These are phyloP conservation scores for Luffia ferchaultella DNA, from an alignment of 2,888 invertebrate species.

Conservation along the genomic window DNA sequence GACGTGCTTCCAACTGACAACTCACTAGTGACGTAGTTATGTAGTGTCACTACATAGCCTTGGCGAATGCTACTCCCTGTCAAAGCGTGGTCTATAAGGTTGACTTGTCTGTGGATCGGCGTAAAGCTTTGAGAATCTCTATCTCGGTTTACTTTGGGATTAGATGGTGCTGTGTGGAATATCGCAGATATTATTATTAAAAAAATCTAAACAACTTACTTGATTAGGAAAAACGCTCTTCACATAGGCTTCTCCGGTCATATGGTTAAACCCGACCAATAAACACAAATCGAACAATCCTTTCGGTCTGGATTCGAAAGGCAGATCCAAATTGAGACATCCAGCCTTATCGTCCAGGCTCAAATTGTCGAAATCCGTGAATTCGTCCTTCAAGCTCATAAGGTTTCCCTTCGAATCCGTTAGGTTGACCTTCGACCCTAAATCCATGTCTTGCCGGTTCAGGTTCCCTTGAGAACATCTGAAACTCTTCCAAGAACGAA, in stretches of 20 bases:
- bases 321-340: slow-evolving; percentile 41
- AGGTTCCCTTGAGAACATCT: slow-evolving; percentile 43
- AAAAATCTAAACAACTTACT: slow-evolving; percentile 45
- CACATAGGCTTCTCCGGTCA: slow-evolving; percentile 72
- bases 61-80: too few species aligned
- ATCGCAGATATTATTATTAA: too few species aligned
- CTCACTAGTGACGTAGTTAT: too few species aligned
- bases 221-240: slow-evolving; percentile 74
- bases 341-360: slow-evolving; percentile 51
- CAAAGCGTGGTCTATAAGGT: too few species aligned
- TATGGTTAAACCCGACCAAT: slow-evolving; percentile 72
- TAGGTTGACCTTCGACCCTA: slow-evolving; percentile 32
- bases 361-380: slow-evolving; percentile 28
- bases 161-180: too few species aligned
- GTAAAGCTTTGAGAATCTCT: too few species aligned
- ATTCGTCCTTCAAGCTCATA: slow-evolving; percentile 32
- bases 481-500: slow-evolving; percentile 56
- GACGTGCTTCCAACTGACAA: too few species aligned
- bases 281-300: slow-evolving; percentile 74
- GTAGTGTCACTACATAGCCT: too few species aligned
- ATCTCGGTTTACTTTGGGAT: too few species aligned
- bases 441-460: slow-evolving; percentile 30
- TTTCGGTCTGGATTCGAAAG: slow-evolving; percentile 40
- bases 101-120: too few species aligned
- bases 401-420: slow-evolving; percentile 40